These are phyloP conservation scores for Perognathus longimembris DNA, from an alignment of 2,113 vertebrate species.

Conservation along the genomic window DNA sequence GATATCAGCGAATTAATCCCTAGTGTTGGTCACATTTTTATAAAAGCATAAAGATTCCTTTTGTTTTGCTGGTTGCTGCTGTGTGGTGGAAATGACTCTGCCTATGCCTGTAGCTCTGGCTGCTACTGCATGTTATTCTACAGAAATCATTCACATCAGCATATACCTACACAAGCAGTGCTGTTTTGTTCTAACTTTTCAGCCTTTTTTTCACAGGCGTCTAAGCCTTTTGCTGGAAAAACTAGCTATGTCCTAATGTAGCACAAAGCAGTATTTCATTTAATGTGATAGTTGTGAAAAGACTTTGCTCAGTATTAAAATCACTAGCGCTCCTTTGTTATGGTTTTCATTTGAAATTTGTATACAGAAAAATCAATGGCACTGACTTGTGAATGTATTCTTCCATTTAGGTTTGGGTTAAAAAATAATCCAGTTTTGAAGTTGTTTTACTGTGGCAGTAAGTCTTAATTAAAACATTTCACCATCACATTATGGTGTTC, in stretches of 20 bases:
- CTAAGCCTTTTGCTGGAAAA: slow-evolving; percentile 26
- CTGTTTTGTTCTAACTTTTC: background rate
- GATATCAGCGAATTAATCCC: too few species aligned
- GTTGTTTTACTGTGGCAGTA: background rate
- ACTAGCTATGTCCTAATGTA: background rate
- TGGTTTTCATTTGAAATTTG: slow-evolving; percentile 12
- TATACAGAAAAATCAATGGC: slow-evolving; percentile 1
- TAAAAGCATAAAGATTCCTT: background rate
- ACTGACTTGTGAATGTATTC: slow-evolving; percentile 23
- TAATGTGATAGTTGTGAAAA: background rate
- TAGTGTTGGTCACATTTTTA: background rate
- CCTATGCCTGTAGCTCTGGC: background rate
- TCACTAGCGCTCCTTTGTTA: background rate
- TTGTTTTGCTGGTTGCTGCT: background rate
- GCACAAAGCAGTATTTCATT: background rate
- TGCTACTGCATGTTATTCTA: background rate
- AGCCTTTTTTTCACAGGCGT: background rate
- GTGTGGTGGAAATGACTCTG: background rate
- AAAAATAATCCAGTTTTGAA: slow-evolving; percentile 24
- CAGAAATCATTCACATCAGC: background rate
- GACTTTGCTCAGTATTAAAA: background rate
- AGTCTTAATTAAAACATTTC: slow-evolving; percentile 61
- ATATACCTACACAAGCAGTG: background rate
- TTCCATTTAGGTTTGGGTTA: slow-evolving; percentile 30
- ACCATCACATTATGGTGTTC: background rate